Conservation (phyloP, 1,140 invertebrate genomes). For the Drosophila pruinosa region DNA sequence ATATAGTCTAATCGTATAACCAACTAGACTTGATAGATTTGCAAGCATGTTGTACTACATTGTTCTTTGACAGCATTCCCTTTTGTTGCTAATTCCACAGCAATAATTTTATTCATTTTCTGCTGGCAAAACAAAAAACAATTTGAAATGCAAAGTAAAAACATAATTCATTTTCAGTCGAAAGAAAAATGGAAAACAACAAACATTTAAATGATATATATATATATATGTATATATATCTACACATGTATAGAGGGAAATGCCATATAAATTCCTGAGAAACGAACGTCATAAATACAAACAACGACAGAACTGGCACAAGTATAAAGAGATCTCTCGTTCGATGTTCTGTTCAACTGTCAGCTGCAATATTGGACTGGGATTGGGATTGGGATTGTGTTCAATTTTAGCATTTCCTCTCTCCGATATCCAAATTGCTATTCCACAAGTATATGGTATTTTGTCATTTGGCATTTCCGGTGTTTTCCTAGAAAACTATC, state of each 20-base stretch:
- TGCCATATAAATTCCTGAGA: conserved; percentile 15
- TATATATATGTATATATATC: too few species aligned
- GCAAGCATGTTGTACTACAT: not conserved
- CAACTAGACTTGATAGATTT: not conserved
- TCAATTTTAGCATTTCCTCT: conserved; percentile 1
- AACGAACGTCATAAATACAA: conserved; percentile 21
- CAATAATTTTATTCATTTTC: not conserved
- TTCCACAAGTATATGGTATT: too few species aligned
- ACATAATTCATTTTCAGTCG: conserved; percentile 26
- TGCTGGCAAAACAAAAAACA: not conserved
- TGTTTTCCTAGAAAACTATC: not conserved
- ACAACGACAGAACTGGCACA: not conserved
- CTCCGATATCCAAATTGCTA: too few species aligned
- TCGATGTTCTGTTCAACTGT: not conserved
- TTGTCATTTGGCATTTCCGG: not conserved
- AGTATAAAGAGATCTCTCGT: not conserved
- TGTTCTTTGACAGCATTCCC: not conserved
- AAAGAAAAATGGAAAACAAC: not conserved
- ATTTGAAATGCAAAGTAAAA: conserved; percentile 5
- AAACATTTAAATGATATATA: conserved; percentile 13
- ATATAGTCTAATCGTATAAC: not conserved
- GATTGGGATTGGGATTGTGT: too few species aligned
- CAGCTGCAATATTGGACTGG: not conserved
- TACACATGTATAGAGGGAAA: too few species aligned
- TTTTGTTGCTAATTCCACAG: not conserved